Evolutionary conservation across 2,888 invertebrate genomes (phyloP).

Genomic region (Agrotis segetum): DNA sequence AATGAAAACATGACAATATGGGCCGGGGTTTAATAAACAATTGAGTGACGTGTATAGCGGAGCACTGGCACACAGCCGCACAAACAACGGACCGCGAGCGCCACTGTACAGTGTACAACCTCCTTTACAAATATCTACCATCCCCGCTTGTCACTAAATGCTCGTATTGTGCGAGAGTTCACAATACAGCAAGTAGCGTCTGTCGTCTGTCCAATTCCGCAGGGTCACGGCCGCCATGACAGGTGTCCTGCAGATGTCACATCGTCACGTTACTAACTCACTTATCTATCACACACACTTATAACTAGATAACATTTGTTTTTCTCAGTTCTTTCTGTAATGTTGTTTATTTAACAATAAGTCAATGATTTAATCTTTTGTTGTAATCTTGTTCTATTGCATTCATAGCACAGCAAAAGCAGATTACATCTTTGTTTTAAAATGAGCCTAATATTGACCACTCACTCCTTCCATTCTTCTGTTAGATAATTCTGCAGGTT

Average conservation of each 20-base stretch:
- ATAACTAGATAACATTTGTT: not conserved
- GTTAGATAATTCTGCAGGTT: too few species aligned
- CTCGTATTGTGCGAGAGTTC: not conserved
- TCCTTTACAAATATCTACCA: conserved; percentile 20
- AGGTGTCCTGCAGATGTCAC: not conserved
- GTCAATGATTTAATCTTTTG: too few species aligned
- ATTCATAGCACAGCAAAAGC: too few species aligned
- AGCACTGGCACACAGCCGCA: not conserved
- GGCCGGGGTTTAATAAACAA: conserved; percentile 39
- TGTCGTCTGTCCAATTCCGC: not conserved
- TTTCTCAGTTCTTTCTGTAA: too few species aligned
- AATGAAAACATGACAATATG: conserved; percentile 24
- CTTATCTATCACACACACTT: not conserved
- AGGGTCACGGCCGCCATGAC: not conserved
- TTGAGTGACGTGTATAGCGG: conserved; percentile 12
- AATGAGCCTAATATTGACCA: too few species aligned
- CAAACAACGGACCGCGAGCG: conserved; percentile 1
- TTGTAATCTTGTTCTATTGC: too few species aligned
- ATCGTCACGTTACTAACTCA: not conserved
- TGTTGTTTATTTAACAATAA: too few species aligned
- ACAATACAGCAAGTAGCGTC: not conserved
- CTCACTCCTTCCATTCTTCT: too few species aligned
- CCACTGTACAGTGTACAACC: not conserved
- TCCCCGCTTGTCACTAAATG: not conserved
- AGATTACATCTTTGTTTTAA: too few species aligned